phyloP scores from a whole-genome alignment of 2,113 vertebrate genomes.

The Oryzias melastigma region DNA sequence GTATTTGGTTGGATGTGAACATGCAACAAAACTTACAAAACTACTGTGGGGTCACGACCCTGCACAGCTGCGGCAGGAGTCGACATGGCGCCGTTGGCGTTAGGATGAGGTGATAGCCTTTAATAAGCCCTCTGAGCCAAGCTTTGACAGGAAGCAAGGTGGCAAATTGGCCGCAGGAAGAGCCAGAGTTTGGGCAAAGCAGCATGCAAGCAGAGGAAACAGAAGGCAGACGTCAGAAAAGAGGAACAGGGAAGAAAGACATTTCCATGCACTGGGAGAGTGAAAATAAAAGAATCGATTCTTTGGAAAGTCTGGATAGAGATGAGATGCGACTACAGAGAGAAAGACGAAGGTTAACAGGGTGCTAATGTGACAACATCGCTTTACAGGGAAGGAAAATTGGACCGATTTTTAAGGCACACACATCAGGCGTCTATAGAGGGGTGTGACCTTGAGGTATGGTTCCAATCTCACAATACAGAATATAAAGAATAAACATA shows the following conservation, averaged over 20 bases:
- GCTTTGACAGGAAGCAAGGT: conserved; percentile 46
- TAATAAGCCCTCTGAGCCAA: conserved; percentile 48
- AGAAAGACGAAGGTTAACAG: neutral
- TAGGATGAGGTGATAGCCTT: conserved; percentile 51
- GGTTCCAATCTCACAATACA: too few relatives aligned
- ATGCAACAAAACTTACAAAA: conserved; percentile 58
- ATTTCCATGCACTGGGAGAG: neutral
- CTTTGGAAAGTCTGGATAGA: neutral
- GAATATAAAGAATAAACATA: too few relatives aligned
- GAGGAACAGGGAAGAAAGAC: conserved; percentile 33
- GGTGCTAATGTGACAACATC: too few relatives aligned
- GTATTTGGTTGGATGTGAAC: neutral
- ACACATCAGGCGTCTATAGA: too few relatives aligned
- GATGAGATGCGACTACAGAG: neutral
- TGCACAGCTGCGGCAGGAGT: conserved; percentile 30
- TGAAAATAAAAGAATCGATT: neutral
- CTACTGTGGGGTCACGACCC: conserved; percentile 32
- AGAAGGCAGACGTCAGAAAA: conserved; percentile 34
- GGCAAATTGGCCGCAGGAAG: conserved; percentile 44
- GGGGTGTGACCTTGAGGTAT: too few relatives aligned
- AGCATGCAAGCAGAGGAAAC: conserved; percentile 62
- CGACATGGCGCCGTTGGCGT: conserved; percentile 36
- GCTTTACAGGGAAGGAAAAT: too few relatives aligned
- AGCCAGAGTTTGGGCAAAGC: conserved; percentile 43
- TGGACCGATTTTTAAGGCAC: too few relatives aligned